Evolutionary conservation across 2,797 vertebrate species (phyloP).

Genomic region (Podarcis siculus): DNA sequence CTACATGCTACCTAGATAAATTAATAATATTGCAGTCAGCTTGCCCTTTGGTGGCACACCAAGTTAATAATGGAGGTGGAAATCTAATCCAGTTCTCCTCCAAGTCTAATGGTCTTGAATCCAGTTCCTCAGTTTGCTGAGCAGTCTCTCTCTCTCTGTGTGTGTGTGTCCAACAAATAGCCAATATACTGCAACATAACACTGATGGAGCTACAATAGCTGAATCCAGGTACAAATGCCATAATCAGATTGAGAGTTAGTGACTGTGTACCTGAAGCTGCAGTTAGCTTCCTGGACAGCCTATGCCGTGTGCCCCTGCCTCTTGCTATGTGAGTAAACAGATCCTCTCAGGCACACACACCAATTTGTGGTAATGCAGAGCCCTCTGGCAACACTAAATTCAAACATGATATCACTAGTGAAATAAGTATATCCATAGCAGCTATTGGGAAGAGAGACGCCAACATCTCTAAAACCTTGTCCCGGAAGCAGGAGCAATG

Average conservation of each 20-base stretch:
- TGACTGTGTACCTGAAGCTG: no score
- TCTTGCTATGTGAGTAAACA: neutral
- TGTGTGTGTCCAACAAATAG: neutral
- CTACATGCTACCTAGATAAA: neutral
- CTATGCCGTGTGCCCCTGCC: neutral
- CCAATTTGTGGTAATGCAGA: neutral
- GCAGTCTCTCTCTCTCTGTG: neutral
- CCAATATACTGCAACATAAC: neutral
- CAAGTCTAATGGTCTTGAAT: neutral
- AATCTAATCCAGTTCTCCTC: neutral
- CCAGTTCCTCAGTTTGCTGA: slow-evolving; percentile 10
- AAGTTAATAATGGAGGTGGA: slow-evolving; percentile 18
- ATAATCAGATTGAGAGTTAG: neutral
- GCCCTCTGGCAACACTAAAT: neutral
- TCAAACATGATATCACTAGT: neutral
- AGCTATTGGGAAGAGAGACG: neutral
- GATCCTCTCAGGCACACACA: neutral
- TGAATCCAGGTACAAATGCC: neutral
- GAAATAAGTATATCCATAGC: neutral
- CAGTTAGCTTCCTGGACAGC: neutral
- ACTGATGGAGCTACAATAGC: neutral
- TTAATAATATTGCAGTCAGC: slow-evolving; percentile 23
- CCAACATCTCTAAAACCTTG: neutral
- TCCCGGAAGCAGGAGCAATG: neutral
- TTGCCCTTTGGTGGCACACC: slow-evolving; percentile 31